Evolutionary conservation across 30 jellyfish, hydroid and myxozoan genomes (phyloP).

Genomic region (Turritopsis dohrnii): DNA sequence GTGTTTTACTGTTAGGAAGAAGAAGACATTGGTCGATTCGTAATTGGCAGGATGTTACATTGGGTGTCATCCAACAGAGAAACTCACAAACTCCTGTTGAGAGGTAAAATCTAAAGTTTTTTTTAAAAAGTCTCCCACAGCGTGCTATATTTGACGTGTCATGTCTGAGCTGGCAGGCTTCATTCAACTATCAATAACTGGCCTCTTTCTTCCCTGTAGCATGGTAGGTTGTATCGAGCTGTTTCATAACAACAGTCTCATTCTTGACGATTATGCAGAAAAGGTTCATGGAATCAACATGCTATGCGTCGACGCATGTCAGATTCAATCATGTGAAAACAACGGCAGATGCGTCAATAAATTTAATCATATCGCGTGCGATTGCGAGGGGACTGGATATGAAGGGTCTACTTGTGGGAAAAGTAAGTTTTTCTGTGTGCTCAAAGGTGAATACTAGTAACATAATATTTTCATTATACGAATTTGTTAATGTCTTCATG

Average conservation of each 20-base stretch:
- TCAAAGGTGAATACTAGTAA: too few relatives aligned
- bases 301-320: slow-evolving; percentile 16
- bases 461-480: too few relatives aligned
- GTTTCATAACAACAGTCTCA: neutral
- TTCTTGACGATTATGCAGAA: neutral
- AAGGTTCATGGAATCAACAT: neutral
- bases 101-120: too few relatives aligned
- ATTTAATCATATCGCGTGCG: neutral
- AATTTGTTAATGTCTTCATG: too few relatives aligned
- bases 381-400: slow-evolving; percentile 9
- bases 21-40: neutral
- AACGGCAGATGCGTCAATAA: slow-evolving; percentile 13
- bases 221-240: slow-evolving; percentile 1
- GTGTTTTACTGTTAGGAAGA: neutral
- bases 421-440: neutral
- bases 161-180: too few relatives aligned
- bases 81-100: neutral
- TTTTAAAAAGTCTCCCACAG: too few relatives aligned
- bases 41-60: neutral
- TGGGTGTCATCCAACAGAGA: neutral
- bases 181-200: too few relatives aligned
- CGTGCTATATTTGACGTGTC: too few relatives aligned
- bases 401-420: slow-evolving; percentile 11
- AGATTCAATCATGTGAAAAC: slow-evolving; percentile 5
- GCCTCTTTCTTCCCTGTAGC: neutral